Percentiles rank a stretch among this genome's conserved stretches.
phyloP scores from a whole-genome alignment of 2,888 invertebrate genomes.

The Shargacucullia verbasci region DNA sequence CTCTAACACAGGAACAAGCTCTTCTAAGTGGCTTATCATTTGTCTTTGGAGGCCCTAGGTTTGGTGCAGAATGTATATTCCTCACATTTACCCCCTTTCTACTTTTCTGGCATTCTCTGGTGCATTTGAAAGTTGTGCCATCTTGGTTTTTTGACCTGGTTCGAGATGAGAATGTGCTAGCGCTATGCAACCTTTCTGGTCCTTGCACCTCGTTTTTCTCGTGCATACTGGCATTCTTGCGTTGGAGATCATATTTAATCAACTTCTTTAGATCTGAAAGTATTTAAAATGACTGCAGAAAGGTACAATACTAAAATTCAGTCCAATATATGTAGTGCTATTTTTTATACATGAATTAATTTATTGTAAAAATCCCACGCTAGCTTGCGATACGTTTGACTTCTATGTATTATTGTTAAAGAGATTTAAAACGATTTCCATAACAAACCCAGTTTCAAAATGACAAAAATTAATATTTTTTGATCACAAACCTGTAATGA shows the following conservation, averaged over 20 bases:
- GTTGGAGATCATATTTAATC: slow-evolving; percentile 90
- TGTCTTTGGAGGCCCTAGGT: slow-evolving; percentile 61
- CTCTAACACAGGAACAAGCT: slow-evolving; percentile 78
- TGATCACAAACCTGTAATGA: slow-evolving; percentile 91
- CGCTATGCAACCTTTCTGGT: slow-evolving; percentile 82
- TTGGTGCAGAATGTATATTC: slow-evolving; percentile 76
- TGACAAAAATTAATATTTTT: not conserved
- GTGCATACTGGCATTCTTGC: slow-evolving; percentile 64
- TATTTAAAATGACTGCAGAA: no score
- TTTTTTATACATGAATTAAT: no score
- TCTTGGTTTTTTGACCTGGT: slow-evolving; percentile 71
- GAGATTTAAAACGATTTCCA: no score
- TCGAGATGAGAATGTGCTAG: slow-evolving; percentile 84
- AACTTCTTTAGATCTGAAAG: slow-evolving; percentile 91
- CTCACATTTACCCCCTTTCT: slow-evolving; percentile 58
- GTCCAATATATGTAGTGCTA: no score
- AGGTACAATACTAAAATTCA: no score
- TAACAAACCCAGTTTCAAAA: no score
- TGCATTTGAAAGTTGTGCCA: slow-evolving; percentile 63
- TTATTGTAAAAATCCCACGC: no score
- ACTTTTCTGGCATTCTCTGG: slow-evolving; percentile 66
- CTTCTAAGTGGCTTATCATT: slow-evolving; percentile 69
- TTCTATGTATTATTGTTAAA: no score
- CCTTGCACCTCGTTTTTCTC: slow-evolving; percentile 64
- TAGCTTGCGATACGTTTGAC: no score